Conservation (phyloP, 2,888 invertebrate species). For the Bedellia somnulentella region DNA sequence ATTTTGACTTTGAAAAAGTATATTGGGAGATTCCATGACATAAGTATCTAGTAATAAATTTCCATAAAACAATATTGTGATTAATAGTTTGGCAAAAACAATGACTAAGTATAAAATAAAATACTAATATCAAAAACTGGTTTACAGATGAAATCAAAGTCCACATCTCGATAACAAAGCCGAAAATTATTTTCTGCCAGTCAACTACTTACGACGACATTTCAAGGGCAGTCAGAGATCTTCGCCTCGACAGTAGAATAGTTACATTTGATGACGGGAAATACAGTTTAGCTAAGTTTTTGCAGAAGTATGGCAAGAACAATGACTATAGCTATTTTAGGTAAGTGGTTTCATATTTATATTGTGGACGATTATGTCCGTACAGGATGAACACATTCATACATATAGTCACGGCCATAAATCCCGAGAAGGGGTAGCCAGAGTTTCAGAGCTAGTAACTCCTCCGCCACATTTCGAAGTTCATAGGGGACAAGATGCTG, state of each 20-base stretch:
- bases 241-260: slow-evolving; percentile 21
- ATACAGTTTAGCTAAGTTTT: not conserved
- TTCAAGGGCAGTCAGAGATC: slow-evolving; percentile 15
- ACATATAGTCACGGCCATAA: not conserved
- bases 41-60: no score
- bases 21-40: no score
- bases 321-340: not conserved
- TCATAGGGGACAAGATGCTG: no score
- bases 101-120: no score
- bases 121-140: no score
- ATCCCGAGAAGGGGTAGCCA: not conserved
- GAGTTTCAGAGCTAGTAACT: no score
- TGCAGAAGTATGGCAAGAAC: not conserved
- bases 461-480: no score
- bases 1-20: no score
- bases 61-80: no score
- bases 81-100: no score
- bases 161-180: slow-evolving; percentile 22
- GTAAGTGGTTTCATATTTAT: not conserved
- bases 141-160: slow-evolving; percentile 30
- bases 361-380: no score
- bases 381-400: no score
- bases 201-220: slow-evolving; percentile 17
- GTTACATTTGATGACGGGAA: slow-evolving; percentile 20
- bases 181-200: slow-evolving; percentile 33